phyloP scores from a whole-genome alignment of 2,113 vertebrate species.

The Passer domesticus region DNA sequence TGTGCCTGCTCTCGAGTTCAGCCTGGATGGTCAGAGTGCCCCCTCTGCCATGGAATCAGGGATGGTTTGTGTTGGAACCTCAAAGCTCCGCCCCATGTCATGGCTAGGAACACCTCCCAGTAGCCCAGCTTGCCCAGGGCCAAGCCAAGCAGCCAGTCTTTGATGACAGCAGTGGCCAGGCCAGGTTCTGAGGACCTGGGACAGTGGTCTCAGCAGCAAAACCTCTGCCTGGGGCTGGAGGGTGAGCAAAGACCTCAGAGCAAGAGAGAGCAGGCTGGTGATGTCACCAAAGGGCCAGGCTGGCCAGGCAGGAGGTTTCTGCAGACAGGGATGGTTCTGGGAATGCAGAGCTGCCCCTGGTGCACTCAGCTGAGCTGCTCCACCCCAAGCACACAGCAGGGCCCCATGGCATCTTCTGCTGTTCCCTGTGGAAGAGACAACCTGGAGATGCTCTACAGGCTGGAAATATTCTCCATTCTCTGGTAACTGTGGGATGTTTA shows the following conservation, averaged over 20 bases:
- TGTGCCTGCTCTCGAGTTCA: too few species aligned
- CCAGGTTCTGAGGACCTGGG: background rate
- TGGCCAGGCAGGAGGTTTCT: background rate
- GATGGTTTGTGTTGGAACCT: background rate
- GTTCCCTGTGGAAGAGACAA: background rate
- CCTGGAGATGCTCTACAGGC: background rate
- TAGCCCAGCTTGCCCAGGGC: background rate
- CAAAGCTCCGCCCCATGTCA: background rate
- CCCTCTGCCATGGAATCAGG: background rate
- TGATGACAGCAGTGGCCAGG: background rate
- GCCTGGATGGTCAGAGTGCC: background rate
- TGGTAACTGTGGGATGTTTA: background rate
- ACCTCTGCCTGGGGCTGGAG: background rate
- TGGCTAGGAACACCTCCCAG: background rate
- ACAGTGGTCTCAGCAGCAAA: background rate
- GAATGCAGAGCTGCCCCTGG: background rate
- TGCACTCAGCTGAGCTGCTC: accelerated
- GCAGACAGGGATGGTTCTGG: background rate
- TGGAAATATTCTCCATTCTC: background rate
- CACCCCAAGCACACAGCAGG: background rate
- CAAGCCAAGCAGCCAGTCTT: background rate
- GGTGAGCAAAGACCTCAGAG: background rate
- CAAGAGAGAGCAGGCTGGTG: accelerated
- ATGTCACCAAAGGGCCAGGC: background rate
- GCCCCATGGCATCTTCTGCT: background rate